phyloP scores from a whole-genome alignment of 2,797 vertebrate species.

The Lindbergichthys nudifrons region DNA sequence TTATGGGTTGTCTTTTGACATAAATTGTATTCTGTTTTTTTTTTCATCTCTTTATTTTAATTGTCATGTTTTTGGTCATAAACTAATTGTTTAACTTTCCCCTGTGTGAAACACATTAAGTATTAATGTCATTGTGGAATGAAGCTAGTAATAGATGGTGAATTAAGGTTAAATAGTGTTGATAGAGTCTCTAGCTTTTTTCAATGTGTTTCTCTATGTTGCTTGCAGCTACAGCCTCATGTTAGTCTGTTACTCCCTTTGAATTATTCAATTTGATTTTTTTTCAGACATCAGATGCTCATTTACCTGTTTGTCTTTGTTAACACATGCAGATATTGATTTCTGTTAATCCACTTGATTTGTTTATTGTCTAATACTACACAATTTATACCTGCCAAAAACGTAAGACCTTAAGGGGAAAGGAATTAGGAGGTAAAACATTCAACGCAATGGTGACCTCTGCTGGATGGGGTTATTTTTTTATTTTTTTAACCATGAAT shows the following conservation, averaged over 20 bases:
- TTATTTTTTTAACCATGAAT: neutral
- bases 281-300: neutral
- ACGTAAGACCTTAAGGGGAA: neutral
- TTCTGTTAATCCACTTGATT: neutral
- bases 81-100: conserved; percentile 1
- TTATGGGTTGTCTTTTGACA: neutral
- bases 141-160: conserved; percentile 24
- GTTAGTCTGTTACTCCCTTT: neutral
- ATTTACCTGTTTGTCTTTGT: neutral
- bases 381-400: neutral
- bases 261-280: neutral
- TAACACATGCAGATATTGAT: neutral
- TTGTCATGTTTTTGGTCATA: neutral
- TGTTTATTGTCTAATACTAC: neutral
- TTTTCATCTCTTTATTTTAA: neutral
- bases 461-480: conserved; percentile 50
- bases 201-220: neutral
- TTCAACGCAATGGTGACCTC: conserved; percentile 47
- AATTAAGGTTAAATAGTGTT: conserved; percentile 13
- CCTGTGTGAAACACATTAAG: conserved; percentile 1
- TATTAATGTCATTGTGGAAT: conserved; percentile 17
- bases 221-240: conserved; percentile 1
- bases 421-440: conserved; percentile 6
- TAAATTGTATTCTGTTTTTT: neutral
- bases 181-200: neutral